Conservation (phyloP, 2,113 vertebrate species). For the Neodontobutis hainanensis region DNA sequence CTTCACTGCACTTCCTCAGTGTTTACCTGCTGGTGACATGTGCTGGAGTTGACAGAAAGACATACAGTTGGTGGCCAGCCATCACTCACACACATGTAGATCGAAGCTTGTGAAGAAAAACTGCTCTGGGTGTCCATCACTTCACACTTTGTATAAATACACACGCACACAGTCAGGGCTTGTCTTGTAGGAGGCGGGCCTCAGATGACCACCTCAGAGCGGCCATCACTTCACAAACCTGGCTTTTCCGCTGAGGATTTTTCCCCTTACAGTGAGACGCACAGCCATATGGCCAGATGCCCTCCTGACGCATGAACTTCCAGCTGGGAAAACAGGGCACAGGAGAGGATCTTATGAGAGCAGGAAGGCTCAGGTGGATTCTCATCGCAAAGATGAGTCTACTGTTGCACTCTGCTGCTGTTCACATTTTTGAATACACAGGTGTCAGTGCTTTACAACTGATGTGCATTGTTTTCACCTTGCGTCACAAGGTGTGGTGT, state of each 20-base stretch:
- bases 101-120: constrained; percentile 15
- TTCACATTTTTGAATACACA: no score
- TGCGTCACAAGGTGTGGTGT: no score
- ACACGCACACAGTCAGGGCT: constrained; percentile 32
- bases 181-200: constrained; percentile 43
- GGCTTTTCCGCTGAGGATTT: constrained; percentile 49
- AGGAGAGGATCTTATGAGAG: constrained; percentile 21
- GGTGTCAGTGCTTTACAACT: neutral
- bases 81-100: constrained; percentile 43
- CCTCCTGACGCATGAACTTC: constrained; percentile 35
- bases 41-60: constrained; percentile 21
- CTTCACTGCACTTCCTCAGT: constrained; percentile 24
- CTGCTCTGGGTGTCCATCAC: constrained; percentile 25
- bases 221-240: constrained; percentile 34
- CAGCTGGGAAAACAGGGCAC: constrained; percentile 65
- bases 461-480: no score
- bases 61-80: constrained; percentile 39
- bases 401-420: no score
- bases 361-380: neutral
- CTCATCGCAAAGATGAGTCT: neutral
- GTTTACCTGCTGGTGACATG: constrained; percentile 54
- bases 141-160: constrained; percentile 50
- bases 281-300: constrained; percentile 40
- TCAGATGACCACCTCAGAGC: constrained; percentile 57
- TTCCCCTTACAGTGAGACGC: constrained; percentile 41